phyloP scores from a whole-genome alignment of 1,140 invertebrate species.

The Drosophila lowei region DNA sequence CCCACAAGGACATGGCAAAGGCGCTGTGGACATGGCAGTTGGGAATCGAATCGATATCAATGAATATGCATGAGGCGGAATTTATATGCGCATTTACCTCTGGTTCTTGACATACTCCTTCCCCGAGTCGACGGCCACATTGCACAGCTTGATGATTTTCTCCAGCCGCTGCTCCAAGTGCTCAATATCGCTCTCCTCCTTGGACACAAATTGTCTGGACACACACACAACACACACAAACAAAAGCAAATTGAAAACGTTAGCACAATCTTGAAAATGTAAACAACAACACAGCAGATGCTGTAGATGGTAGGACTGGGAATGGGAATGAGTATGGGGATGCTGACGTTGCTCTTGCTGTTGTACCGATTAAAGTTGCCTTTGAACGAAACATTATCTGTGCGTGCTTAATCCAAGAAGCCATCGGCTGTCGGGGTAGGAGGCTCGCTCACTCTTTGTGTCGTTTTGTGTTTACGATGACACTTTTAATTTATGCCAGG shows the following conservation, averaged over 20 bases:
- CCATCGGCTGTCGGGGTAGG: slow-evolving; percentile 9
- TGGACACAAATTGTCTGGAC: slow-evolving; percentile 90
- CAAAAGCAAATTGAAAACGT: slow-evolving; percentile 50
- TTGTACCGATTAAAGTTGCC: slow-evolving; percentile 46
- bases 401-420: slow-evolving; percentile 50
- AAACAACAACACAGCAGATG: slow-evolving; percentile 52
- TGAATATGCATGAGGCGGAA: slow-evolving; percentile 43
- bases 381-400: slow-evolving; percentile 45
- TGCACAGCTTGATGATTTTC: slow-evolving; percentile 93
- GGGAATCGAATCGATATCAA: slow-evolving; percentile 21
- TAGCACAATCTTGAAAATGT: slow-evolving; percentile 52
- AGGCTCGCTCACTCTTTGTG: slow-evolving; percentile 8
- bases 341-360: no score
- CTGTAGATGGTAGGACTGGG: background rate
- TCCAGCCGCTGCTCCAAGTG: slow-evolving; percentile 93
- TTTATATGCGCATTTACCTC: slow-evolving; percentile 85
- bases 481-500: slow-evolving; percentile 69
- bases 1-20: slow-evolving; percentile 93
- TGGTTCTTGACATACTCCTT: slow-evolving; percentile 94
- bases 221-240: background rate
- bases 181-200: slow-evolving; percentile 93
- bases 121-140: slow-evolving; percentile 92
- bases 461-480: slow-evolving; percentile 57
- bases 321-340: background rate
- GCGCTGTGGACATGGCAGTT: slow-evolving; percentile 84